Evolutionary conservation across 2,888 invertebrate genomes (phyloP), one percentile per base, ranked within the genome.

Genomic region (Cylindroiulus punctatus): DNA sequence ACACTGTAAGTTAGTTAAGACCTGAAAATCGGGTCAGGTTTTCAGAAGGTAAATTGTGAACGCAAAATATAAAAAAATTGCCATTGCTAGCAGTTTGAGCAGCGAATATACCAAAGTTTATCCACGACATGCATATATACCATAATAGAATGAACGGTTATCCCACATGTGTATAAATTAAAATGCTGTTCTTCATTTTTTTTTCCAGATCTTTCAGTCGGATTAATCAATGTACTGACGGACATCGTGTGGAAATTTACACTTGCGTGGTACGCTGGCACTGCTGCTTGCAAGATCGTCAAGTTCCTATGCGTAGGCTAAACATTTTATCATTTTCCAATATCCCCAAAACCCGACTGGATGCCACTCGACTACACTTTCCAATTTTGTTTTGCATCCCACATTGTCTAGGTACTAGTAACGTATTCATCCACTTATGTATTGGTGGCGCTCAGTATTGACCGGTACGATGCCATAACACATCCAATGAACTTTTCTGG

Each of bases 401-500:
- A 40, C 4, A 8, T 44, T 26, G 14, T 10, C 30, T 76, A 96
- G 94, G 96, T 94, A 0, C 94, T 97, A 88, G 96, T 97, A 85
- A 97, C 97, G 88, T 97, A 96, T 90, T 96, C 96, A 0, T 97
- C 97, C 2, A 97, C 97, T 0, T 97, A 97, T 90, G 97, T 97
- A 44, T 92, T 97, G 87, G 97, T 97, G 36, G 97, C 97, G 2
- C 93, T 97, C 87, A 97, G 96, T 89, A 96, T 97, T 89, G 97
- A 97, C 92, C 93, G 97, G 89, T 97, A 97, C 90, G 97, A 97
- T 90, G 97, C 97, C 88, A 97, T 97, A 90, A 96, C 96, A 19
- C 95, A 96, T 91, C 97, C 97, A 0, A 96, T 97, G 96, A 97
- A 97, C 92, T 97, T 97, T 91, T 96, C 96, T 86, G 96, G 96